These are phyloP conservation scores for Argyrosomus regius DNA, from an alignment of 2,797 vertebrate genomes.

Conservation along the genomic window DNA sequence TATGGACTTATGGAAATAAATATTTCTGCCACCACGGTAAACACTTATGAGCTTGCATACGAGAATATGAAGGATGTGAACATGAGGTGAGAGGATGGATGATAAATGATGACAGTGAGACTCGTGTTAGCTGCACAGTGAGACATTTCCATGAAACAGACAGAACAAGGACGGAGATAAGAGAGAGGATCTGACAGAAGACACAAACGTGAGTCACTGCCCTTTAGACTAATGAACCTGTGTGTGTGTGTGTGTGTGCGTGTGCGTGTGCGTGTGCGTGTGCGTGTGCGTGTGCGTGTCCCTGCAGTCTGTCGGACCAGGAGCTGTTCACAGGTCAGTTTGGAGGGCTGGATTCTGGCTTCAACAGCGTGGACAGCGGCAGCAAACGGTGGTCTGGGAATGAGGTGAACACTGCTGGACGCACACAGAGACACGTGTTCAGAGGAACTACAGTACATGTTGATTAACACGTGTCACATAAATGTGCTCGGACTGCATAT, in stretches of 20 bases:
- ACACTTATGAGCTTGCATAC: neutral
- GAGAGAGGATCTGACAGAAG: slow-evolving; percentile 3
- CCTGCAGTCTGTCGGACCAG: slow-evolving; percentile 88
- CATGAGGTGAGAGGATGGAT: neutral
- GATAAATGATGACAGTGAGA: slow-evolving; percentile 15
- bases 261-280: slow-evolving; percentile 5
- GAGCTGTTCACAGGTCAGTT: slow-evolving; percentile 87
- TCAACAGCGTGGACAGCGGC: slow-evolving; percentile 94
- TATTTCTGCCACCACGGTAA: neutral
- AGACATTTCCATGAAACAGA: slow-evolving; percentile 25
- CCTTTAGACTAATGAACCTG: slow-evolving; percentile 16
- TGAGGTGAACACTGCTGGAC: slow-evolving; percentile 82
- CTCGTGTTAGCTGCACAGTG: neutral
- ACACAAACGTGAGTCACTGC: slow-evolving; percentile 6
- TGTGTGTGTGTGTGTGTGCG: slow-evolving; percentile 4
- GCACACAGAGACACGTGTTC: neutral
- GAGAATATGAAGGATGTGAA: neutral
- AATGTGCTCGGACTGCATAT: neutral
- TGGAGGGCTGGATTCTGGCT: slow-evolving; percentile 91
- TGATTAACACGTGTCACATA: neutral
- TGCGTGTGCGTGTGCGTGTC: slow-evolving; percentile 30
- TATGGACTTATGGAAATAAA: neutral
- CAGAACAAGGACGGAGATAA: slow-evolving; percentile 31
- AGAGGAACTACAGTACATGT: neutral
- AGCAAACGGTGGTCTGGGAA: slow-evolving; percentile 95